Conservation (phyloP, 1,140 invertebrate genomes). For the Trichonephila clavata region DNA sequence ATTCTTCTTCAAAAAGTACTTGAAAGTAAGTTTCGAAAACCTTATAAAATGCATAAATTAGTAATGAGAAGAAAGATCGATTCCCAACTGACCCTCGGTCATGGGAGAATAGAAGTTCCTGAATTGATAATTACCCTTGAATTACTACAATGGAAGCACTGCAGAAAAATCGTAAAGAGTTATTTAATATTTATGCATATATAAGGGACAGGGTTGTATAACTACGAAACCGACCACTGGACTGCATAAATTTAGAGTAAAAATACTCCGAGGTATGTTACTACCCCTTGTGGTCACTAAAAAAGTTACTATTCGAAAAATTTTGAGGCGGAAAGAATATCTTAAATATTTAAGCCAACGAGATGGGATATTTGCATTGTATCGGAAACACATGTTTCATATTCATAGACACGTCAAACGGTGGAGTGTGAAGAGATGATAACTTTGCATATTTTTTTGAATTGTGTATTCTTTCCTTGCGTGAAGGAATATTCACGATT, state of each 20-base stretch:
- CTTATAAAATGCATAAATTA: neutral
- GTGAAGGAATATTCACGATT: neutral
- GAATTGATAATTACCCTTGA: neutral
- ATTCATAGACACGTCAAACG: slow-evolving; percentile 49
- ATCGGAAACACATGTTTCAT: slow-evolving; percentile 37
- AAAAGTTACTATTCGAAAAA: neutral
- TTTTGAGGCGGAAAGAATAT: neutral
- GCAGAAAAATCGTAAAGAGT: neutral
- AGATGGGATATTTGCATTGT: slow-evolving; percentile 27
- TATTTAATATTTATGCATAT: neutral
- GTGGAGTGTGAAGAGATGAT: slow-evolving; percentile 2
- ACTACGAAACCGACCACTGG: slow-evolving; percentile 1
- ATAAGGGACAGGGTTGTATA: neutral
- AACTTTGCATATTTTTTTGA: slow-evolving; percentile 34
- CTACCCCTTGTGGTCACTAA: neutral
- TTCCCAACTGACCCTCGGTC: neutral
- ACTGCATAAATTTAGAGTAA: slow-evolving; percentile 15
- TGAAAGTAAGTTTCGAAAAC: neutral
- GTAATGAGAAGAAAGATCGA: neutral
- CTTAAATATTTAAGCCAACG: neutral
- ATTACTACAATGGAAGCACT: neutral
- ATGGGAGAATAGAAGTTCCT: neutral
- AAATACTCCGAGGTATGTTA: neutral
- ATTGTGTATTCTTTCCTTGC: neutral
- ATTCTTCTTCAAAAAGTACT: neutral